Base-by-base conservation (phyloP, 2,113 vertebrate genomes). In the Labrus mixtus region DNA sequence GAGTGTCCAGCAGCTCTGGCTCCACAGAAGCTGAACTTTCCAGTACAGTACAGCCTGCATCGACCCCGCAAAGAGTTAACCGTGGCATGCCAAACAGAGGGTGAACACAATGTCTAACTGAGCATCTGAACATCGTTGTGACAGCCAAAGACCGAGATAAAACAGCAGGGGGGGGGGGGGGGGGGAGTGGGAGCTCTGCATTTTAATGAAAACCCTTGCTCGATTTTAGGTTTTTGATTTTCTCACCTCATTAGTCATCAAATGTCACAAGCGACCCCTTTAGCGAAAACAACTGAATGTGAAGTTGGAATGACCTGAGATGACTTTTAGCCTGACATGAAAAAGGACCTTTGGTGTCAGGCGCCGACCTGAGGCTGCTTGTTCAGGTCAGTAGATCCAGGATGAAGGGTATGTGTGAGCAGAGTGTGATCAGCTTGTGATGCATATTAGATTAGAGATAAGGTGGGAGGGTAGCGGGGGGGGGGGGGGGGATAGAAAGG, bases 51-150 rank as follows among this genome's bases (percentile, higher is more conserved):
- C 12, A 17, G 66, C 12, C 60, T 7, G 1, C 29, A 33, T 8
- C 29, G 29, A 33, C 29, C 63, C 64, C 36, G 43, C 25, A 15
- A 65, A 74, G 76, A 59, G 71, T 79, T 72, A 78, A 72, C 29
- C n/a, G n/a, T 12, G 10, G 37, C n/a, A 0, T 7, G 70, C 59
- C 80, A 86, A 85, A 23, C 69, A 70, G 84, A 84, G 62, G 82
- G 76, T 75, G 63, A 86, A 78, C 51, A 51, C 62, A 83, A 79
- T 82, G 74, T 73, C 33, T 89, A 81, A 88, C 79, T 73, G 65
- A 84, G 81, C 89, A 70, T 73, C 79, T 61, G 70, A 78, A 87
- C 68, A 84, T 82, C 59, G 57, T 22, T 85, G 63, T 73, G 78
- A 88, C 73, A 84, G 83, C 78, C 62, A 72, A 69, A 76, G 57